phyloP scores from a whole-genome alignment of 2,113 vertebrate species.

The Centrocercus urophasianus region DNA sequence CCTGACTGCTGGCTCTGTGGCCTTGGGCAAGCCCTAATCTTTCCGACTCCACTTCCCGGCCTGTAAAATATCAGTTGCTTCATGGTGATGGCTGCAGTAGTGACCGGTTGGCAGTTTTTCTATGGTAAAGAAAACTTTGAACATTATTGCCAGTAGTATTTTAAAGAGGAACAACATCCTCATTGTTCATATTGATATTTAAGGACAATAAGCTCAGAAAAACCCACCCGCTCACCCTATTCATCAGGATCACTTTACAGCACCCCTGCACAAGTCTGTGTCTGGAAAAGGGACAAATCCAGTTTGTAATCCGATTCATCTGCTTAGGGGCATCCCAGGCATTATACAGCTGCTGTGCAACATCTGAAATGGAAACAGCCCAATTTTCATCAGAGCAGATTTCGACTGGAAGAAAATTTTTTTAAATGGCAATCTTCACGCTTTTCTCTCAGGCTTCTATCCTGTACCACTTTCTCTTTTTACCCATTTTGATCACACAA shows the following conservation, averaged over 20 bases:
- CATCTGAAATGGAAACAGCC: background rate
- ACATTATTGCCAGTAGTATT: background rate
- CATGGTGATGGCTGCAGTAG: background rate
- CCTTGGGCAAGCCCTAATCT: constrained; percentile 28
- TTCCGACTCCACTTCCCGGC: constrained; percentile 30
- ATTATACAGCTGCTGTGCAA: background rate
- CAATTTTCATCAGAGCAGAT: background rate
- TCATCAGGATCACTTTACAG: background rate
- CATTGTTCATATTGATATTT: background rate
- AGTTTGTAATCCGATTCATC: background rate
- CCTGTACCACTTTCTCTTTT: background rate
- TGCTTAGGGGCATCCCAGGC: background rate
- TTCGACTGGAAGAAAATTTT: background rate
- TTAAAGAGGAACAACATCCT: background rate
- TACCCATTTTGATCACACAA: background rate
- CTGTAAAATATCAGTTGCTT: constrained; percentile 29
- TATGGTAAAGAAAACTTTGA: background rate
- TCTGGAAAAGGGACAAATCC: background rate
- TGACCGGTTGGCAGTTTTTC: constrained; percentile 8
- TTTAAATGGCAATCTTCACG: background rate
- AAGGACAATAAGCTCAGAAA: background rate
- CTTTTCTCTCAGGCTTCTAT: background rate
- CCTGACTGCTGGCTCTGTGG: background rate
- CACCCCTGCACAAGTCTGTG: background rate
- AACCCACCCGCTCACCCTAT: background rate